These are phyloP conservation scores for Vanessa tameamea DNA, from an alignment of 1,140 invertebrate genomes.

Conservation along the genomic window DNA sequence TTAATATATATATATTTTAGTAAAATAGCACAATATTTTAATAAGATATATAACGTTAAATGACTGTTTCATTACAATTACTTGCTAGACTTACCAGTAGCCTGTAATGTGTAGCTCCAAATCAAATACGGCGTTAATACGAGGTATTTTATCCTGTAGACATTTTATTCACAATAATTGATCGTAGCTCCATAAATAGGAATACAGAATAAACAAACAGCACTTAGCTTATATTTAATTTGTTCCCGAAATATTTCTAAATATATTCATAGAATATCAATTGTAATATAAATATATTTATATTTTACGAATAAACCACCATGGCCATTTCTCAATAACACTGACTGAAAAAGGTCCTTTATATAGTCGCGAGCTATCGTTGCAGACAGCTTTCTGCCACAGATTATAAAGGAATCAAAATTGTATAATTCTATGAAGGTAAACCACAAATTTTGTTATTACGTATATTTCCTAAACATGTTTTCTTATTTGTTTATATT, in stretches of 20 bases:
- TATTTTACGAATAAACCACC: background rate
- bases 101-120: background rate
- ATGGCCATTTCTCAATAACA: constrained; percentile 12
- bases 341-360: constrained; percentile 31
- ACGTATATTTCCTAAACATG: background rate
- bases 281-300: constrained; percentile 11
- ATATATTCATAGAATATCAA: constrained; percentile 9
- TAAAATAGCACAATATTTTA: no score
- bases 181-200: background rate
- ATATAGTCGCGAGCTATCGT: constrained; percentile 9
- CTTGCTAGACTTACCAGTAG: background rate
- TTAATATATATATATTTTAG: no score
- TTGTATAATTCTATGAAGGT: background rate
- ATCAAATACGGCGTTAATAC: background rate
- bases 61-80: no score
- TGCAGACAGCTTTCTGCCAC: background rate
- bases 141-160: background rate
- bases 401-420: constrained; percentile 3
- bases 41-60: no score
- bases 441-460: background rate
- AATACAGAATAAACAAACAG: background rate
- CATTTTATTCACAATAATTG: background rate
- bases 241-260: constrained; percentile 15
- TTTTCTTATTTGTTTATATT: background rate
- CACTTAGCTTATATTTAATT: background rate